phyloP scores from a whole-genome alignment of 2,113 vertebrate genomes.

The Tachysurus vachellii region DNA sequence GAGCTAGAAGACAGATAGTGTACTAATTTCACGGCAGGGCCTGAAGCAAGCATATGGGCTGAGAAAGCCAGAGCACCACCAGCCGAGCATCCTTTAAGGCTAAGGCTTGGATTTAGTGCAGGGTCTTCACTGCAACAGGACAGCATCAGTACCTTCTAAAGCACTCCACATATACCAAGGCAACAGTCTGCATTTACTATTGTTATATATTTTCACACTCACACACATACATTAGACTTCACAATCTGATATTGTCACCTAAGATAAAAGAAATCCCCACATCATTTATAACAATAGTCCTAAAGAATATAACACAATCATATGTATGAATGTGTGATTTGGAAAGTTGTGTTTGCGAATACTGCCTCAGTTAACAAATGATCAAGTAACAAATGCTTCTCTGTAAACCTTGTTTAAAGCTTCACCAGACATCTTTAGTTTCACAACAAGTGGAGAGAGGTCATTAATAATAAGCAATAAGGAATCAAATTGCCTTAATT shows the following conservation, averaged over 20 bases:
- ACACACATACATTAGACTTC: constrained; percentile 31
- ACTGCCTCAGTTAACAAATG: constrained; percentile 14
- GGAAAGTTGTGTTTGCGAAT: constrained; percentile 18
- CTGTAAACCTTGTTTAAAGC: constrained; percentile 3
- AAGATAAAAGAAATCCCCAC: neutral
- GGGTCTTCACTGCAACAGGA: constrained; percentile 20
- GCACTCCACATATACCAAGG: constrained; percentile 48
- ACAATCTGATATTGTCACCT: neutral
- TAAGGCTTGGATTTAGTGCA: constrained; percentile 60
- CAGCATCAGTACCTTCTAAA: constrained; percentile 26
- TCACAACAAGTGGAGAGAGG: neutral
- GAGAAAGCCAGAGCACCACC: constrained; percentile 40
- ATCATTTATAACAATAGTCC: constrained; percentile 9
- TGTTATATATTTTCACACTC: neutral
- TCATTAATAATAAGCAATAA: neutral
- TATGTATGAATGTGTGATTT: constrained; percentile 1
- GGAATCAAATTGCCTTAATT: constrained; percentile 3
- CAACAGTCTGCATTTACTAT: constrained; percentile 57
- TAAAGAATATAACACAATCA: neutral
- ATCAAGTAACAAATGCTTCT: constrained; percentile 14
- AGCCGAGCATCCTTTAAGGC: constrained; percentile 60
- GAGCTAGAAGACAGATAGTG: neutral
- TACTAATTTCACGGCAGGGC: neutral
- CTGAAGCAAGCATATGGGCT: neutral
- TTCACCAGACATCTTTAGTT: neutral